Evolutionary conservation across 2,888 invertebrate species (phyloP).

Genomic region (Dolichopus griseipennis): DNA sequence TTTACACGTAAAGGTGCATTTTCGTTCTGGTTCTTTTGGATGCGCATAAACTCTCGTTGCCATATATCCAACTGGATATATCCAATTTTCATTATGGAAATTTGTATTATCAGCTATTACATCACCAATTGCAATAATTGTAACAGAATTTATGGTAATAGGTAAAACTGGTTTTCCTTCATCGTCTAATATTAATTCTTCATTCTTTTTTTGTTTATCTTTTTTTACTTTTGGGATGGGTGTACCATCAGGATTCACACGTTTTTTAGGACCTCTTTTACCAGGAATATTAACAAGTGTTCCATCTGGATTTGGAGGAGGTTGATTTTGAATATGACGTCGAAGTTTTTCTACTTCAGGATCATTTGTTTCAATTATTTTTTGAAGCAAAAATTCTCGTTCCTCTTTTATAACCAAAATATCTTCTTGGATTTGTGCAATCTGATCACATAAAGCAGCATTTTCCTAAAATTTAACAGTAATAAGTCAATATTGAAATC

Average conservation of each 20-base stretch:
- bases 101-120: slow-evolving; percentile 57
- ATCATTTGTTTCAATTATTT: slow-evolving; percentile 58
- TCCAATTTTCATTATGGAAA: slow-evolving; percentile 62
- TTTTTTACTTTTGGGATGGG: slow-evolving; percentile 14
- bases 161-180: slow-evolving; percentile 64
- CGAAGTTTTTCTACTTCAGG: slow-evolving; percentile 24
- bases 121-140: slow-evolving; percentile 65
- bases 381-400: slow-evolving; percentile 67
- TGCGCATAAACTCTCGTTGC: slow-evolving; percentile 68
- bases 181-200: not conserved
- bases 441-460: slow-evolving; percentile 80
- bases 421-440: slow-evolving; percentile 74
- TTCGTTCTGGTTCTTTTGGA: slow-evolving; percentile 56
- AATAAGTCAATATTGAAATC: not conserved
- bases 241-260: slow-evolving; percentile 24
- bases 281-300: slow-evolving; percentile 23
- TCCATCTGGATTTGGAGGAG: not conserved
- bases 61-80: slow-evolving; percentile 70
- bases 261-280: slow-evolving; percentile 33
- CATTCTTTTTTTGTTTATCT: slow-evolving; percentile 30
- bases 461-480: slow-evolving; percentile 54
- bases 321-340: slow-evolving; percentile 15
- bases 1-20: slow-evolving; percentile 71
- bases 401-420: slow-evolving; percentile 73
- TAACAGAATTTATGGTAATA: slow-evolving; percentile 51